These are phyloP conservation scores for Numenius arquata DNA, from an alignment of 2,113 vertebrate genomes.

Conservation along the genomic window DNA sequence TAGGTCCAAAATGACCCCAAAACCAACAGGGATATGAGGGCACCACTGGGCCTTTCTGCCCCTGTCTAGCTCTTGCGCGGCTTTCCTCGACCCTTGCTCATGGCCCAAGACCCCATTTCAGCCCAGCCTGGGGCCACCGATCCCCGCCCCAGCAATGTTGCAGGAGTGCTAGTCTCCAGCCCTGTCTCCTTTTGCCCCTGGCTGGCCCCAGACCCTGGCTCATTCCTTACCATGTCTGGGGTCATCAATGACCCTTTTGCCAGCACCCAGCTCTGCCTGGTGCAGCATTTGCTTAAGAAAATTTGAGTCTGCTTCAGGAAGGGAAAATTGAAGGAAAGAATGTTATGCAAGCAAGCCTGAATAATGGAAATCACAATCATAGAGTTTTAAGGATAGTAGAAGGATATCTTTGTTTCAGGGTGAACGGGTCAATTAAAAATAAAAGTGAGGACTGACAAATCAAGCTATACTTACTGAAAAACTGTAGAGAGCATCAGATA, in stretches of 20 bases:
- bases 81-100: not conserved
- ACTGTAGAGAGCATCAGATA: not conserved
- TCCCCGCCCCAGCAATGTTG: not conserved
- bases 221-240: not conserved
- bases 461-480: not conserved
- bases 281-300: not conserved
- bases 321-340: not conserved
- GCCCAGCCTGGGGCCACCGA: no score
- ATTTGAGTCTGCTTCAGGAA: not conserved
- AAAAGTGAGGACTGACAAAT: not conserved
- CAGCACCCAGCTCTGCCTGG: not conserved
- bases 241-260: accelerated
- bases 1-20: not conserved
- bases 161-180: not conserved
- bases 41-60: not conserved
- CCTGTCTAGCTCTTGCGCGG: not conserved
- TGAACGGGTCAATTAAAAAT: not conserved
- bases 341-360: not conserved
- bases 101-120: not conserved
- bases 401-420: not conserved
- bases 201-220: not conserved
- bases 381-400: not conserved
- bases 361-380: not conserved
- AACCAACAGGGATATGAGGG: not conserved
- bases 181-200: not conserved